Evolutionary conservation across 1,140 invertebrate genomes (phyloP).

Genomic region (Contarinia nasturtii): DNA sequence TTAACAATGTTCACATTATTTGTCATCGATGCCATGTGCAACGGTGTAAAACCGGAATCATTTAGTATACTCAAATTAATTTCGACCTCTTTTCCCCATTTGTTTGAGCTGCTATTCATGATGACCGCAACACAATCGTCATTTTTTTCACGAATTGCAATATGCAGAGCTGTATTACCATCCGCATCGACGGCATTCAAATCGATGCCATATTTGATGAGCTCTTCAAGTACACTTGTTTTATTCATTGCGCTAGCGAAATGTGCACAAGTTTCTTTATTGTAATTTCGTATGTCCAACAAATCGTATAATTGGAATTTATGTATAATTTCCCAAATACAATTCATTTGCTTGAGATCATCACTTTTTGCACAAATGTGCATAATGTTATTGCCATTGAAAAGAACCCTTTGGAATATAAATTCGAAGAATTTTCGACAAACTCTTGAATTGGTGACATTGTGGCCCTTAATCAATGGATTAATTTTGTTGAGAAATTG

Average conservation of each 20-base stretch:
- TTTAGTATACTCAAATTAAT: conserved; percentile 18
- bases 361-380: conserved; percentile 6
- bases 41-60: conserved; percentile 27
- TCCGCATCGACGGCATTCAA: conserved; percentile 24
- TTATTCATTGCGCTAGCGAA: conserved; percentile 21
- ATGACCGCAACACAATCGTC: conserved; percentile 12
- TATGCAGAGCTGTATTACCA: conserved; percentile 29
- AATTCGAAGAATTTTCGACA: too few species aligned
- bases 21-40: conserved; percentile 29
- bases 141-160: conserved; percentile 24
- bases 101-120: conserved; percentile 1
- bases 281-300: conserved; percentile 11
- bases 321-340: conserved; percentile 10
- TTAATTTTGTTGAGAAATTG: too few species aligned
- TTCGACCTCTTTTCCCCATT: conserved; percentile 2
- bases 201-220: not conserved
- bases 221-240: not conserved
- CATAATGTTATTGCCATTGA: conserved; percentile 4
- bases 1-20: conserved; percentile 27
- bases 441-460: too few species aligned
- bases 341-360: conserved; percentile 7
- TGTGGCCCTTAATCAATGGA: too few species aligned
- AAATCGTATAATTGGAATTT: conserved; percentile 16
- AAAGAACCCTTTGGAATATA: too few species aligned
- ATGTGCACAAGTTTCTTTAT: conserved; percentile 27